phyloP scores from a whole-genome alignment of 2,888 invertebrate genomes.

The Aporophyla lueneburgensis region DNA sequence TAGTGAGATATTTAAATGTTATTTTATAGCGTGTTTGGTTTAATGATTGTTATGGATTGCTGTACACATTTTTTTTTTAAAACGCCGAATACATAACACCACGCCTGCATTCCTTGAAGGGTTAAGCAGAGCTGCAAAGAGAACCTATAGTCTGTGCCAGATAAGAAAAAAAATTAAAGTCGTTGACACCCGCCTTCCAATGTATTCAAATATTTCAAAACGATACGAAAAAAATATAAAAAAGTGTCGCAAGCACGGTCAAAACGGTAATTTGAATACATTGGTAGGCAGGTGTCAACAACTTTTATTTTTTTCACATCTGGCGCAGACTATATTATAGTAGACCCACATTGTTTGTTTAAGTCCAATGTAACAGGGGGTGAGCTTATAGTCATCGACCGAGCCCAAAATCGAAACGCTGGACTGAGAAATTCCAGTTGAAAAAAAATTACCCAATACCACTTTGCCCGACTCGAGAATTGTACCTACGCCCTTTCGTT shows the following conservation, averaged over 20 bases:
- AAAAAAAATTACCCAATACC: background rate
- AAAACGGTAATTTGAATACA: too few species aligned
- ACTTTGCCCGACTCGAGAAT: background rate
- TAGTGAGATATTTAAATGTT: slow-evolving; percentile 59
- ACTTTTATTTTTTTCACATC: too few species aligned
- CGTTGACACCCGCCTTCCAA: too few species aligned
- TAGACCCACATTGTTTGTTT: too few species aligned
- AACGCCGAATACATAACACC: background rate
- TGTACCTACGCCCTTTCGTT: background rate
- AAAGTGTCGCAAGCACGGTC: too few species aligned
- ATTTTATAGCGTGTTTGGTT: slow-evolving; percentile 37
- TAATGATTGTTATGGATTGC: slow-evolving; percentile 19
- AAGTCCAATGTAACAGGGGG: too few species aligned
- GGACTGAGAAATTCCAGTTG: background rate
- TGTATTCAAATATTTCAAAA: too few species aligned
- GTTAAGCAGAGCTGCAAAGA: background rate
- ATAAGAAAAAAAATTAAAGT: too few species aligned
- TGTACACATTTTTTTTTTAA: slow-evolving; percentile 51
- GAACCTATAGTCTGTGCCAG: background rate
- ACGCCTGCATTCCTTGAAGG: background rate
- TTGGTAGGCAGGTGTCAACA: too few species aligned
- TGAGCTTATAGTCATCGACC: background rate
- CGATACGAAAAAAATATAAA: too few species aligned
- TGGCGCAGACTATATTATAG: too few species aligned
- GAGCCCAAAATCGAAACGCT: background rate